Base-by-base conservation (phyloP, 2,888 invertebrate genomes). In the Priocnemis perturbator region DNA sequence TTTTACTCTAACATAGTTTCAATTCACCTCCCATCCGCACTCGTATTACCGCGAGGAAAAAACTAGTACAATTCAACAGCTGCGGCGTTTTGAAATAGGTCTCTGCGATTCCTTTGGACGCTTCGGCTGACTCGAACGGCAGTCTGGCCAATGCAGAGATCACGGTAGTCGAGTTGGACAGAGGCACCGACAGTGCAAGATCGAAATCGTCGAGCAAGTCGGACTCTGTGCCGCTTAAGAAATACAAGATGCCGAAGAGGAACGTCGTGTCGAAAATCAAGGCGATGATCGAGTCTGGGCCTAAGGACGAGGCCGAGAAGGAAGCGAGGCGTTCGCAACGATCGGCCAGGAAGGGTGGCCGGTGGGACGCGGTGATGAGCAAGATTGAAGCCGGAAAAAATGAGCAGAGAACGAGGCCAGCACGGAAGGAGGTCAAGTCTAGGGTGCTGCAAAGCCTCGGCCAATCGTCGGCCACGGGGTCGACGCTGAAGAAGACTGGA, bases 301-400 rank as follows among this genome's bases (percentile, higher is more conserved):
- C 90, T 77, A 92, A 92, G 82, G 90, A 91, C 74, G 90, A 90
- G 14, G 90, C 90, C 67, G 90, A 90, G 73, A 92, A 92, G 79
- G 93, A 93, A 82, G 91, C 91, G 77, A 85, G 90, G 63, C 92
- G 92, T 78, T 91, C 91, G 21, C 86, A 89, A 2, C 92, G 93
- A 83, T 90, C 91, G 59, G 89, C 91, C 0, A 92, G 92, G 81
- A 93, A 92, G 83, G 90, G 87, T 3, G 94, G 94, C 20, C 93
- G 95, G 78, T 95, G 97, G 93, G 96, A 96, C 85, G 93, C 94
- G 61, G 96, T 97, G 60, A 94, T 95, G 93, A 95, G 94, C 89
- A 95, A 95, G 89, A 95, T 95, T 72, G 93, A 94, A 53, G 93
- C 93, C 76, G 93, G 93, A 70, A 93, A 93, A 81, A 92, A 90